Conservation (phyloP, 2,888 invertebrate species). For the Pseudococcus jackbeardsleyi region DNA sequence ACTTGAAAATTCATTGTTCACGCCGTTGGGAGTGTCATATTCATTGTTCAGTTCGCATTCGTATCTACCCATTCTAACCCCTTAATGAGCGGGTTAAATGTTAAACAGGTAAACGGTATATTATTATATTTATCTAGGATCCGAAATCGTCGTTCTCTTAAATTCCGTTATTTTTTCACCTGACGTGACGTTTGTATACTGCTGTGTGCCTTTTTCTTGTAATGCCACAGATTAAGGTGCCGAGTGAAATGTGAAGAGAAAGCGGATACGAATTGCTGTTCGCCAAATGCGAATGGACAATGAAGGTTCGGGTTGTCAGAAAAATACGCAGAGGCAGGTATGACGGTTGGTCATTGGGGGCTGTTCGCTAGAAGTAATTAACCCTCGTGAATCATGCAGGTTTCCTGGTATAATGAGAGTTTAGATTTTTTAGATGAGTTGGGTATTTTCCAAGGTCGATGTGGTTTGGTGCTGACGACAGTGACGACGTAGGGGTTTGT, state of each 20-base stretch:
- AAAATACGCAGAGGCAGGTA: neutral
- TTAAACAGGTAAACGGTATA: constrained; percentile 29
- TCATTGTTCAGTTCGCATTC: constrained; percentile 23
- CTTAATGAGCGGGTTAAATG: constrained; percentile 47
- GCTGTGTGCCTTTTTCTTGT: constrained; percentile 27
- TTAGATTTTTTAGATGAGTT: neutral
- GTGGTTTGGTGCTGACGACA: neutral
- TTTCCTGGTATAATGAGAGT: neutral
- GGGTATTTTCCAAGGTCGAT: neutral
- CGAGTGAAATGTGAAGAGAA: constrained; percentile 13
- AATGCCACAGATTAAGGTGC: neutral
- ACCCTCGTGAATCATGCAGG: neutral
- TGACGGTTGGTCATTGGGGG: neutral
- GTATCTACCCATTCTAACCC: constrained; percentile 15
- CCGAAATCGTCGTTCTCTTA: neutral
- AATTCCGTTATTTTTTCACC: constrained; percentile 42
- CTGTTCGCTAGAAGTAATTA: neutral
- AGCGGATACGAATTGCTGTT: constrained; percentile 40
- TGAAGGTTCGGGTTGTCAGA: neutral
- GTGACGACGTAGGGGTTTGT: neutral
- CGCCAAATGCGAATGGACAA: neutral
- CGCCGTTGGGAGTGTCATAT: constrained; percentile 33
- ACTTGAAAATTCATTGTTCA: constrained; percentile 46
- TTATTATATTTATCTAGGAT: neutral
- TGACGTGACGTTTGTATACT: constrained; percentile 1